Conservation (phyloP, 2,113 vertebrate genomes). For the Rhizomys pruinosus region DNA sequence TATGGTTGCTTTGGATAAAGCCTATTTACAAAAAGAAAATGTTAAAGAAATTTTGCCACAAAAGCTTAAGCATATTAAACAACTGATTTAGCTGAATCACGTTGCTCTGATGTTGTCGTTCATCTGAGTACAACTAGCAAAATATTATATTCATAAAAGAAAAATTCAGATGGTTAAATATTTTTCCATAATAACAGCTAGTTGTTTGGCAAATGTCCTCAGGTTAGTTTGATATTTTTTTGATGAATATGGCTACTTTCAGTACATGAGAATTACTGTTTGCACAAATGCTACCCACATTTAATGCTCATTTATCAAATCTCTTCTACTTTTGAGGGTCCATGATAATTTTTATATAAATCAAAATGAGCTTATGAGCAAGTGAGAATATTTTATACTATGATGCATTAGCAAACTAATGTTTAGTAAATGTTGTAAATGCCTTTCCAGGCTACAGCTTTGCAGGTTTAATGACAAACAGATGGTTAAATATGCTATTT, state of each 20-base stretch:
- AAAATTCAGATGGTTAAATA: constrained; percentile 35
- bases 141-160: constrained; percentile 27
- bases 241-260: constrained; percentile 55
- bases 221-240: constrained; percentile 57
- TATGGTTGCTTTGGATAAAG: neutral
- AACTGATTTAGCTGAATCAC: neutral
- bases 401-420: constrained; percentile 28
- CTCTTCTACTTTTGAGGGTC: constrained; percentile 35
- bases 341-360: constrained; percentile 12
- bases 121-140: constrained; percentile 20
- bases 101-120: neutral
- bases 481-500: neutral
- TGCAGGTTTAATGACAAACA: neutral
- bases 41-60: constrained; percentile 23
- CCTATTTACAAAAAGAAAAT: constrained; percentile 67
- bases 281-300: neutral
- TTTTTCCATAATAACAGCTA: constrained; percentile 7
- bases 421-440: constrained; percentile 16
- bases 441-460: neutral
- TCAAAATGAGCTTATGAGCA: neutral
- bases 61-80: constrained; percentile 54
- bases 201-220: constrained; percentile 37
- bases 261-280: constrained; percentile 17
- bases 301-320: constrained; percentile 17
- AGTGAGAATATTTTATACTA: neutral